phyloP scores from a whole-genome alignment of 2,113 vertebrate genomes.

The Equus przewalskii region DNA sequence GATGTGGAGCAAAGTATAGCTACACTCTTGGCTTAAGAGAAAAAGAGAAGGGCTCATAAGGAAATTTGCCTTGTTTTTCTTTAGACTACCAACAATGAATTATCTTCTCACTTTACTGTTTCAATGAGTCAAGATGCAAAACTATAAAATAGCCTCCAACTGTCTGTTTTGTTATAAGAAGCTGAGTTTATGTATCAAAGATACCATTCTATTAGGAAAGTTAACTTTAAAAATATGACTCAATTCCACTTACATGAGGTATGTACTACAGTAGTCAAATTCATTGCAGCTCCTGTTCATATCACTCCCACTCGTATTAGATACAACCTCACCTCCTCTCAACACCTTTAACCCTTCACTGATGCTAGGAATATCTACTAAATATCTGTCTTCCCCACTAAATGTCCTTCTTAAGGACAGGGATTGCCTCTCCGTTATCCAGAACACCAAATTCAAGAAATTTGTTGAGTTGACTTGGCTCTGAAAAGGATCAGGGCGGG shows the following conservation, averaged over 20 bases:
- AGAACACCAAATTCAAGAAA: background rate
- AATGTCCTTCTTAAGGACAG: background rate
- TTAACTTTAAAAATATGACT: background rate
- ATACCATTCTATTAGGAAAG: background rate
- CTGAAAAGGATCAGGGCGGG: background rate
- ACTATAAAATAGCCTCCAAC: background rate
- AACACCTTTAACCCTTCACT: background rate
- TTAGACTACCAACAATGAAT: background rate
- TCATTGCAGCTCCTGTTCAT: background rate
- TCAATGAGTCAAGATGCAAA: conserved; percentile 24
- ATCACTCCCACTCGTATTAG: background rate
- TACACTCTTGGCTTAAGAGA: background rate
- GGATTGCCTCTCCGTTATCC: background rate
- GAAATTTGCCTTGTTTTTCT: conserved; percentile 7
- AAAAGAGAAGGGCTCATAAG: background rate
- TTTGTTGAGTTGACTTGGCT: background rate
- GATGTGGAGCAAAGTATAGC: background rate
- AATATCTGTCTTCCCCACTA: background rate
- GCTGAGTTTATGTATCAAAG: background rate
- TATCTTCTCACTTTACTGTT: background rate
- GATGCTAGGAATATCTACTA: background rate
- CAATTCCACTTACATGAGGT: background rate
- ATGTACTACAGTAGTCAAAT: background rate
- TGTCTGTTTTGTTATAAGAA: conserved; percentile 7
- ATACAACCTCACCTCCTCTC: background rate